Base-by-base conservation (phyloP, 2,888 invertebrate genomes). In the Eristalis intricaria region DNA sequence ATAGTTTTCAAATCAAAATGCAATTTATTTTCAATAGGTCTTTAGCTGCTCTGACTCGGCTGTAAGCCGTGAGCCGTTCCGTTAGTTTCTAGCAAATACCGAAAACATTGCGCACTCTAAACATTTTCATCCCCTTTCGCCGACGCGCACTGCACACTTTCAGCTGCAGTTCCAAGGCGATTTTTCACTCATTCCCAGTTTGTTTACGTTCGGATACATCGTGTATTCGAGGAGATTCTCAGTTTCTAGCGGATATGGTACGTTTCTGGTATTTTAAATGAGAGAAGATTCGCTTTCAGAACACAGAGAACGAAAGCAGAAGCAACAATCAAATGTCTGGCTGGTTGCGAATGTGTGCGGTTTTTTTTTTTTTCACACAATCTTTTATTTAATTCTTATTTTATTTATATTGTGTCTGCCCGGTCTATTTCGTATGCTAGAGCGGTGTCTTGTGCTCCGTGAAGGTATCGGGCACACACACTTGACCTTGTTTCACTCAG, bases 381-480 rank as follows among this genome's bases (percentile, higher is more conserved):
- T 69, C 23, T 69, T 50, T 69, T 77, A 61, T 69, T 76, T 66
- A 66, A 75, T 78, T 60, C 26, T 78, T 58, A 70, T 63, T 85
- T 74, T 71, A 76, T 84, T 76, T 85, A 76, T 77, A 38, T 19
- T 26, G 60, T 64, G 85, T 81, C 73, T 78, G 43, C 38, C 68
- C 58, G 77, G 77, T 81, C 82, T 85, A 85, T 85, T 85, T 81
- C 69, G 85, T 85, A 85, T 85, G 81, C 85, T 85, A 77, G 73
- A 85, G 73, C 82, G 77, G 81, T 81, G 76, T 68, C 32, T 60
- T 69, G 68, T 64, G 81, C 69, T 69, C 69, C 85, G 85, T 81
- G 85, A 85, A 85, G 85, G 85, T 85, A 85, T 85, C 77, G 82
- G 74, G 82, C 73, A 56, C 77, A 77, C 63, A 85, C 85, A 81